These are phyloP conservation scores for Chaenogobius annularis DNA, from an alignment of 2,113 vertebrate genomes.

Conservation along the genomic window DNA sequence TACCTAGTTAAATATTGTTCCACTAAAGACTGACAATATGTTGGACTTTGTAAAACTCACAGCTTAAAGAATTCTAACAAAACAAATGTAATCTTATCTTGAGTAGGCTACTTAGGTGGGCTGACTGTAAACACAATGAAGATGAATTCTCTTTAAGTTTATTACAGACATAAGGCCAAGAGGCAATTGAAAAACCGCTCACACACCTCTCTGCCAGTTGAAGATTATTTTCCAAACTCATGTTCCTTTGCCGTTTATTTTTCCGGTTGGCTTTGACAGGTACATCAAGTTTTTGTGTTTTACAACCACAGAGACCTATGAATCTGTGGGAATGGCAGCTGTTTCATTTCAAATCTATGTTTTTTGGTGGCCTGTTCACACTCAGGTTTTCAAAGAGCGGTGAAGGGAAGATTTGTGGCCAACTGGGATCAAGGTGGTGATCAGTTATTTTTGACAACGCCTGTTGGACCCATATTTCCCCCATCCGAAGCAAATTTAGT, in stretches of 20 bases:
- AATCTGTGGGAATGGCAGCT: conserved; percentile 37
- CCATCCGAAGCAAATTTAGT: conserved; percentile 25
- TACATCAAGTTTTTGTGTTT: conserved; percentile 40
- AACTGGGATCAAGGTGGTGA: conserved; percentile 45
- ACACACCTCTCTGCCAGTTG: conserved; percentile 17
- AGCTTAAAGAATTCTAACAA: not conserved
- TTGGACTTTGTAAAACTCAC: not conserved
- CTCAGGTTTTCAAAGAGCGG: conserved; percentile 11
- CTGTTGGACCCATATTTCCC: conserved; percentile 22
- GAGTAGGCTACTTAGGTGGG: not conserved
- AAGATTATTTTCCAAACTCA: conserved; percentile 34
- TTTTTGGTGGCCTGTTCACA: conserved; percentile 20
- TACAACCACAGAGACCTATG: conserved; percentile 20
- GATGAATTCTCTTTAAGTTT: conserved; percentile 15
- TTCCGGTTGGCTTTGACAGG: conserved; percentile 30
- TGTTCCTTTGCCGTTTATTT: conserved; percentile 39
- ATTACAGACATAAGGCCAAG: conserved; percentile 7
- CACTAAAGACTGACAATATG: not conserved
- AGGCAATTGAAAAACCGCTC: conserved; percentile 8
- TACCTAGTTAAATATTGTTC: not conserved
- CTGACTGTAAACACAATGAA: conserved; percentile 21
- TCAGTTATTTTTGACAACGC: conserved; percentile 50
- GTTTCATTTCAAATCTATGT: conserved; percentile 55
- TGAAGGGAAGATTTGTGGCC: conserved; percentile 39
- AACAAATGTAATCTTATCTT: not conserved